These are phyloP conservation scores for Riparia riparia DNA, from an alignment of 2,113 vertebrate genomes.

Conservation along the genomic window DNA sequence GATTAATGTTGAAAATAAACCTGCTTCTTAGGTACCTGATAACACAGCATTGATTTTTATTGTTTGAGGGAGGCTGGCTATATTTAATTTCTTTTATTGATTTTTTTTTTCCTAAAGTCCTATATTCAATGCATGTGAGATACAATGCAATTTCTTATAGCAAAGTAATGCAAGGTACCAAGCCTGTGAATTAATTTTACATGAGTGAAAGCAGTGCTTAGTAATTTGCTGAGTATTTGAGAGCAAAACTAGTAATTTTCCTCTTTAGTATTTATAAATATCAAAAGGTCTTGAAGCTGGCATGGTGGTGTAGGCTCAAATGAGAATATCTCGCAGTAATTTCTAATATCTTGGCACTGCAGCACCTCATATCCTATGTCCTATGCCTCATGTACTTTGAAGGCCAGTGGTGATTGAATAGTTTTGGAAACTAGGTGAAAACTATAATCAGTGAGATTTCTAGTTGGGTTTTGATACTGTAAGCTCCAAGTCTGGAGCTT, in stretches of 20 bases:
- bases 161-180: conserved; percentile 45
- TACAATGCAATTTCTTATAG: conserved; percentile 65
- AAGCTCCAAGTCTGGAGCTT: conserved; percentile 30
- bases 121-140: conserved; percentile 58
- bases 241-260: conserved; percentile 57
- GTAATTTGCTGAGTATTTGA: conserved; percentile 68
- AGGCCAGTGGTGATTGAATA: conserved; percentile 4
- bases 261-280: conserved; percentile 69
- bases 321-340: conserved; percentile 21
- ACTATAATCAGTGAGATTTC: background rate
- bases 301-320: background rate
- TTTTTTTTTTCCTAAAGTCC: conserved; percentile 56
- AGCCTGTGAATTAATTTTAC: conserved; percentile 65
- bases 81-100: conserved; percentile 77
- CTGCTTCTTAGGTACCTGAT: conserved; percentile 62
- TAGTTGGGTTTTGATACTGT: background rate
- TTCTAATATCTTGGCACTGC: conserved; percentile 20
- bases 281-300: conserved; percentile 11
- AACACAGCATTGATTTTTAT: conserved; percentile 74
- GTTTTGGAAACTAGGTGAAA: background rate
- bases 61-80: conserved; percentile 64
- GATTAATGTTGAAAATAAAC: conserved; percentile 74
- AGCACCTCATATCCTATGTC: background rate
- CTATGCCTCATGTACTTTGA: conserved; percentile 12
- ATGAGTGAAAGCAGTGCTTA: conserved; percentile 40